phyloP scores from a whole-genome alignment of 2,113 vertebrate species.

The Psilopsiagon aurifrons region DNA sequence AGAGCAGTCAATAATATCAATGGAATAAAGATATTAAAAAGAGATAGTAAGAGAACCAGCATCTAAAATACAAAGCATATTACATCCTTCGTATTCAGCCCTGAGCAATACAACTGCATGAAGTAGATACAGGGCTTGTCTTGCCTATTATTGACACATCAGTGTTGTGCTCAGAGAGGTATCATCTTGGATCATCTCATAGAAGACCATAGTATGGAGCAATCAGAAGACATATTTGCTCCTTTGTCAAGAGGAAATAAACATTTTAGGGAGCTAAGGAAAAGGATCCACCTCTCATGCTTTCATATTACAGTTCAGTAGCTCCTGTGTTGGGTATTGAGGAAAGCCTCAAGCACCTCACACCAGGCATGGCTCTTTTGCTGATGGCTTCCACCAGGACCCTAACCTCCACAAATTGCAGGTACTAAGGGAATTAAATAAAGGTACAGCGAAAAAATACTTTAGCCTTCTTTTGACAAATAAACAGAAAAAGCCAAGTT shows the following conservation, averaged over 20 bases:
- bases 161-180: not conserved
- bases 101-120: fast-evolving
- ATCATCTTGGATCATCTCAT: not conserved
- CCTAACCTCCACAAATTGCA: no score
- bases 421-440: not conserved
- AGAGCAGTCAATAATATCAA: not conserved
- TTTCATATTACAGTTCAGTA: not conserved
- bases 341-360: not conserved
- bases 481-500: not conserved
- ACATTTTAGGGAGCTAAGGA: not conserved
- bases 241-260: not conserved
- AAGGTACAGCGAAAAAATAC: not conserved
- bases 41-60: not conserved
- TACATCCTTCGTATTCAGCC: not conserved
- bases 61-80: not conserved
- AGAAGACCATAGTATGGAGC: not conserved
- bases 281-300: not conserved
- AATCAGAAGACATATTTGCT: not conserved
- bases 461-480: not conserved
- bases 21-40: not conserved
- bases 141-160: not conserved
- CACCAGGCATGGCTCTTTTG: fast-evolving
- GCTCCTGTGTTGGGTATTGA: fast-evolving
- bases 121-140: not conserved
- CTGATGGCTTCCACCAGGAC: not conserved